phyloP scores from a whole-genome alignment of 1,140 invertebrate species.

The Pissodes strobi region DNA sequence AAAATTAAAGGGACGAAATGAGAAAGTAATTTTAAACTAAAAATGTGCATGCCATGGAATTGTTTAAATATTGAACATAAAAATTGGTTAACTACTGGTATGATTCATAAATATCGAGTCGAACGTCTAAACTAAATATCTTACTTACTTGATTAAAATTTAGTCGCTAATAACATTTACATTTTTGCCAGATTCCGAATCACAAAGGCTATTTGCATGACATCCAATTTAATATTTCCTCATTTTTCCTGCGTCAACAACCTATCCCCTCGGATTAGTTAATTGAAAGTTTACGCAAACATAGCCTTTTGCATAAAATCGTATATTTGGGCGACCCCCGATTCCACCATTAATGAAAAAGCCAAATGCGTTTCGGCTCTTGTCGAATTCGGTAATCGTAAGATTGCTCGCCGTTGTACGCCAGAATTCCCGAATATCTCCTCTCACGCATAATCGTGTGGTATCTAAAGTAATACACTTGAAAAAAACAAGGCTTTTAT shows the following conservation, averaged over 20 bases:
- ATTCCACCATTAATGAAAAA: slow-evolving; percentile 28
- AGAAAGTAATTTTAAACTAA: too few relatives aligned
- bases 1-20: too few relatives aligned
- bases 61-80: too few relatives aligned
- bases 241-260: slow-evolving; percentile 24
- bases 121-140: too few relatives aligned
- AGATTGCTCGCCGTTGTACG: too few relatives aligned
- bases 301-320: slow-evolving; percentile 33
- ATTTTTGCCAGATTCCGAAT: too few relatives aligned
- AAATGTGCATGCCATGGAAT: too few relatives aligned
- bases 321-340: slow-evolving; percentile 6
- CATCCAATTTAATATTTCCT: slow-evolving; percentile 16
- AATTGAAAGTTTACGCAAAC: slow-evolving; percentile 37
- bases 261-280: slow-evolving; percentile 28
- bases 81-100: too few relatives aligned
- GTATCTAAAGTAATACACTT: slow-evolving; percentile 47
- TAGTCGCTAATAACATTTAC: too few relatives aligned
- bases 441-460: slow-evolving; percentile 53
- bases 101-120: too few relatives aligned
- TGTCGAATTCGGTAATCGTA: slow-evolving; percentile 51
- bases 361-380: slow-evolving; percentile 35
- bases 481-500: slow-evolving; percentile 45
- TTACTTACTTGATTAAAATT: too few relatives aligned
- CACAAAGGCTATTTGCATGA: slow-evolving; percentile 13
- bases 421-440: slow-evolving; percentile 35